Percentiles rank a stretch among this genome's conserved stretches.
These are phyloP conservation scores for Isaurus tuberculatus DNA, from an alignment of 92 coral and sea anemone genomes.

Conservation along the genomic window DNA sequence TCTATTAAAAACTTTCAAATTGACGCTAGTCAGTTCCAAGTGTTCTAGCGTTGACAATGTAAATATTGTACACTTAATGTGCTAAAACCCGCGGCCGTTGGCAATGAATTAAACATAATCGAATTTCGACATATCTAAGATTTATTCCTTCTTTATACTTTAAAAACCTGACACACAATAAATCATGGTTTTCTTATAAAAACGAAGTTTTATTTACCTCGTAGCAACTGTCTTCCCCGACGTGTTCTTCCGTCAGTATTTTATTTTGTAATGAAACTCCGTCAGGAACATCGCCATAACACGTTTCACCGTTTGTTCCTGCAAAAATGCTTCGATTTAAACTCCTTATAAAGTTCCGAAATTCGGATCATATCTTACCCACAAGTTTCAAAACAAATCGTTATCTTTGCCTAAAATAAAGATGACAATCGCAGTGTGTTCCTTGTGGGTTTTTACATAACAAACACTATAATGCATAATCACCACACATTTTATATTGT, in stretches of 20 bases:
- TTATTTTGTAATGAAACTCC: constrained; percentile 42
- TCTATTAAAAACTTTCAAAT: background rate
- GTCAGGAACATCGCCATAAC: constrained; percentile 51
- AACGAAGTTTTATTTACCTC: constrained; percentile 63
- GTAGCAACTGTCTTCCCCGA: constrained; percentile 81
- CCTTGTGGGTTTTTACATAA: constrained; percentile 10
- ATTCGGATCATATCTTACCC: constrained; percentile 28
- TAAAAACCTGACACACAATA: background rate
- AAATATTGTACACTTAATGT: constrained; percentile 35
- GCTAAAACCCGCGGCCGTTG: constrained; percentile 38
- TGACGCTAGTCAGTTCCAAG: background rate
- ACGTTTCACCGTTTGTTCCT: constrained; percentile 38
- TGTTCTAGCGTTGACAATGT: background rate
- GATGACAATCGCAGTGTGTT: constrained; percentile 3
- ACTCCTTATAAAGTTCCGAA: background rate
- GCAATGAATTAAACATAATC: constrained; percentile 11
- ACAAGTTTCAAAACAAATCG: constrained; percentile 15
- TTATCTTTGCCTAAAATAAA: background rate
- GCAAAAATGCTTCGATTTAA: constrained; percentile 2
- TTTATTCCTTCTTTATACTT: background rate
- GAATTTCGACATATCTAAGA: background rate
- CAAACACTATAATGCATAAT: constrained; percentile 1
- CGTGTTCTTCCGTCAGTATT: constrained; percentile 57
- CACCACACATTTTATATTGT: background rate
- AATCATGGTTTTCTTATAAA: background rate